Evolutionary conservation across 2,797 vertebrate species (phyloP).

Genomic region (Megaceryle alcyon): DNA sequence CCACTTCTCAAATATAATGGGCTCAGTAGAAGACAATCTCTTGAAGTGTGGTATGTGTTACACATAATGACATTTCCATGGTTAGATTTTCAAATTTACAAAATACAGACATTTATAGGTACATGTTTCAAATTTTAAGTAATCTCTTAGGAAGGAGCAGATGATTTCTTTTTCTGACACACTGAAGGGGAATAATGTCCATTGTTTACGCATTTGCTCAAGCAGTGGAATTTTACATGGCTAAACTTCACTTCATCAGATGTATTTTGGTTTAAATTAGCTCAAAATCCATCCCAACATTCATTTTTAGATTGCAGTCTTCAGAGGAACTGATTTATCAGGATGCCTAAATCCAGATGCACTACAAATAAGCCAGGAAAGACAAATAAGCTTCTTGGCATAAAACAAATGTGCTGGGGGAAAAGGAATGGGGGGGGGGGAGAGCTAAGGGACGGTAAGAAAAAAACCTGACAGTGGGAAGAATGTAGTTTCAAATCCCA

Average conservation of each 20-base stretch:
- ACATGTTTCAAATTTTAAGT: conserved; percentile 46
- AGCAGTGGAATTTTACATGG: background rate
- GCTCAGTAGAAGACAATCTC: background rate
- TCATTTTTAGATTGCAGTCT: conserved; percentile 43
- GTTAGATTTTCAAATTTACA: conserved; percentile 21
- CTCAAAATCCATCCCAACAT: conserved; percentile 17
- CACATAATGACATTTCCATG: background rate
- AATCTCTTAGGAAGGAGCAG: background rate
- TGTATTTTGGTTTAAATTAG: conserved; percentile 37
- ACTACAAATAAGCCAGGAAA: conserved; percentile 39
- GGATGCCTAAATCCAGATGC: background rate
- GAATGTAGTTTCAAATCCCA: background rate
- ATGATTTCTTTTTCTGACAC: conserved; percentile 35
- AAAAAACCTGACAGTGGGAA: background rate
- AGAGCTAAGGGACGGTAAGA: background rate
- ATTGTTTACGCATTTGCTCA: conserved; percentile 37
- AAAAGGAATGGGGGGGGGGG: background rate
- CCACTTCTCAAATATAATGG: background rate
- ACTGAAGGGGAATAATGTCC: conserved; percentile 30
- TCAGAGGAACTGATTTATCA: conserved; percentile 20
- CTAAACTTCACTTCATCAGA: background rate
- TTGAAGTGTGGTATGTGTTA: background rate
- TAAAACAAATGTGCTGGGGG: conserved; percentile 9
- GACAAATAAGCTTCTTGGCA: conserved; percentile 45
- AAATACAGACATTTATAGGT: conserved; percentile 25